Base-by-base conservation (phyloP, 2,888 invertebrate genomes). In the Lasioglossum malachurum region DNA sequence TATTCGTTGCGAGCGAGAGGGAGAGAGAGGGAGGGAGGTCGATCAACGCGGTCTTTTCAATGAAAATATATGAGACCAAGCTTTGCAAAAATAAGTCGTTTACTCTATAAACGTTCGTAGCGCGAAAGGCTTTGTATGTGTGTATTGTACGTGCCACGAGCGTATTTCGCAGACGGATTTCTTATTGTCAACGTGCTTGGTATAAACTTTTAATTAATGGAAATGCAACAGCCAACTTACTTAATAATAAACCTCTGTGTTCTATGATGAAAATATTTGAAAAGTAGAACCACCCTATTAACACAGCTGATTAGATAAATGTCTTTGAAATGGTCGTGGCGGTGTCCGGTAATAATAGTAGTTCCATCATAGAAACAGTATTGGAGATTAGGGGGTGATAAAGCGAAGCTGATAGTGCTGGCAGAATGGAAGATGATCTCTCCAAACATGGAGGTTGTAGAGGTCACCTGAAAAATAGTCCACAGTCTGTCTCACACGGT, bases 21-120 rank as follows among this genome's bases (percentile, higher is more conserved):
- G 49, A 49, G 19, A 49, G 49, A 19, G 49, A 19, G 49, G 5
- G 49, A 1, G 49, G 60, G 69, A 12, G 60, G 27, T 74, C 60
- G 57, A 77, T 78, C 27, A 23, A 60, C 41, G 41, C 14, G 31
- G n/a, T 71, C n/a, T 8, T 57, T 57, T 69, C 14, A 69, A 74
- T 49, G 53, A 31, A 35, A 67, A 67, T 67, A 8, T 35, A 8
- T 35, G 4, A 4, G 35, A 67, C 35, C 19, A 4, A 16, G 27
- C 60, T 27, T 67, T 31, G 64, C 27, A 31, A 64, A 64, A 64
- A 64, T 64, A 64, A 64, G 1, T 16, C 64, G 64, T 35, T 64
- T 16, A 64, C 31, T 16, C 16, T 31, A 16, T 35, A 64, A 31
- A 64, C 27, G 19, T 16, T 64, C 16, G 8, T 35, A 35, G 7